Conservation (phyloP, 2,113 vertebrate species). For the Rhombomys opimus region DNA sequence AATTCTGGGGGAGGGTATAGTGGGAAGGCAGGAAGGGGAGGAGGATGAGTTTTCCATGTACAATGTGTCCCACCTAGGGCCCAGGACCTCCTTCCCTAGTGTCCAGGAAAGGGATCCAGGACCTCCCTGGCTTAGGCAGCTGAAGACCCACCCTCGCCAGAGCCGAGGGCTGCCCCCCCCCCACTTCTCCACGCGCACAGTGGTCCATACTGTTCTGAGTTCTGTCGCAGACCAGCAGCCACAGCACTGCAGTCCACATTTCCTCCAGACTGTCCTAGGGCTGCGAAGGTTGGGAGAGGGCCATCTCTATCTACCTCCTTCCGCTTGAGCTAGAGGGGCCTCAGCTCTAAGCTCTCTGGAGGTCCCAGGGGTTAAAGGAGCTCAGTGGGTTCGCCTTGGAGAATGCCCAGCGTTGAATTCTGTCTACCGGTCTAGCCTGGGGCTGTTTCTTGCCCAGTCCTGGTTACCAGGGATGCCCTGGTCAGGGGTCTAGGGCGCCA, state of each 20-base stretch:
- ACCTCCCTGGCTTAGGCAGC: background rate
- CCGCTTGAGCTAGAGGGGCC: too few relatives aligned
- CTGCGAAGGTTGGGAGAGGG: too few relatives aligned
- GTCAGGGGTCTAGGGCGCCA: background rate
- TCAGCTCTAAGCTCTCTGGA: background rate
- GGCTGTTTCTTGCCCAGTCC: background rate
- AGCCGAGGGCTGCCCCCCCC: background rate
- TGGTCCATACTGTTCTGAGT: fast-evolving
- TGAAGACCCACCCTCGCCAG: background rate
- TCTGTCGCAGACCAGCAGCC: too few relatives aligned
- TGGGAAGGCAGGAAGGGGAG: background rate
- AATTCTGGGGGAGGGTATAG: too few relatives aligned
- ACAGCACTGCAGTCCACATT: fast-evolving
- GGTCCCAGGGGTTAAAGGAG: background rate
- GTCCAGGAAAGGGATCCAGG: background rate
- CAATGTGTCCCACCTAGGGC: background rate
- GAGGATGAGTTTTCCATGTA: too few relatives aligned
- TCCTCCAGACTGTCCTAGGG: background rate
- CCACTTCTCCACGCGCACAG: background rate
- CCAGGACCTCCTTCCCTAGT: background rate
- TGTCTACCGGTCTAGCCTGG: fast-evolving
- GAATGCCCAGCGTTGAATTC: background rate
- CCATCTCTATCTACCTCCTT: too few relatives aligned
- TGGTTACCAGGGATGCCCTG: background rate
- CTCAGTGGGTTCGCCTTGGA: background rate